Evolutionary conservation across 2,113 vertebrate species (phyloP), one percentile per base, ranked within the genome.

Genomic region (Isurus oxyrinchus): DNA sequence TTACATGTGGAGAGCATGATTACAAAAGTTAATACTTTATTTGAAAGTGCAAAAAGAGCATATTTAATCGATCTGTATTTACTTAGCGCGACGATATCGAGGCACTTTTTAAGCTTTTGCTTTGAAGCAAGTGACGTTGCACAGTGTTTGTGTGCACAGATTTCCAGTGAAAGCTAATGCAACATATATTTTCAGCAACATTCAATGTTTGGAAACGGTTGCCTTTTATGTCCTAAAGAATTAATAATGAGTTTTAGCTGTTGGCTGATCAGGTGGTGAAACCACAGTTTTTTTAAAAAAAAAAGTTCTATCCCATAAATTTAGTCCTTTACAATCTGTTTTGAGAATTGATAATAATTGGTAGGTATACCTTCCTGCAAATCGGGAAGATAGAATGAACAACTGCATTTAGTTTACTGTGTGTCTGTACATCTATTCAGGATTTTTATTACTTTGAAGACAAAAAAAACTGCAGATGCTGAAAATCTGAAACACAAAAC

Each of bases 21-120:
- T 94, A 63, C 63, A 94, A 94, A 94, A 94, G 91, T 94, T 94
- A 95, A 31, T 49, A 69, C 63, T 72, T 44, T 27, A 76, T 95
- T 63, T 72, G 53, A 69, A 95, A 95, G 69, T 53, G 27, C 44
- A 72, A 31, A 95, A 35, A 55, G 67, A 31, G 27, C 59, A 27
- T 35, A 44, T 76, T 95, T 49, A 14, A 72, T 35, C 49, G 21
- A 95, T 55, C 44, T 53, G 0, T 19, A 44, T 67, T 44, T 63
- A 40, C 23, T 61, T 44, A 27, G 93, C 19, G n/a, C 40, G 49
- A 66, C 44, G 31, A 35, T 31, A 14, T 95, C 8, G 49, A 95
- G 44, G 21, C 5, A 66, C 67, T 44, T 72, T 95, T 63, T 63
- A 44, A n/a, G 0, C 40, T 40, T 19, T 40, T 93, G 19, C 87